Evolutionary conservation across 2,797 vertebrate species (phyloP).

Genomic region (Chromis chromis): DNA sequence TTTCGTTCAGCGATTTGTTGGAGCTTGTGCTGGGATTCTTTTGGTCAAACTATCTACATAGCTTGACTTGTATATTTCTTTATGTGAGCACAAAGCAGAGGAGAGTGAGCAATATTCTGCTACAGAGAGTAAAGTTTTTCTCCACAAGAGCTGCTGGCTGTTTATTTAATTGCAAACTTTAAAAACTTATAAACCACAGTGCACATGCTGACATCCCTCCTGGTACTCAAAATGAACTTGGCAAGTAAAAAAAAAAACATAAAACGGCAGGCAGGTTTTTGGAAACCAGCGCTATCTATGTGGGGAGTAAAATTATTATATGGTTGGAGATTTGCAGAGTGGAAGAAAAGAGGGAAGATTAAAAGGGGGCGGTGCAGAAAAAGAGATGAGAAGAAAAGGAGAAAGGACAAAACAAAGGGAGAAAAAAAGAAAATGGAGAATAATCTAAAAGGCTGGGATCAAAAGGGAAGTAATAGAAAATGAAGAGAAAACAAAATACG

Average conservation of each 20-base stretch:
- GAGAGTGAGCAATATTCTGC: too few relatives aligned
- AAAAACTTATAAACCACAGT: background rate
- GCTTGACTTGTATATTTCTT: background rate
- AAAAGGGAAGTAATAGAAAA: conserved; percentile 14
- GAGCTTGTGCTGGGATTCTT: too few relatives aligned
- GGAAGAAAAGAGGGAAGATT: background rate
- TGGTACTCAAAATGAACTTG: conserved; percentile 14
- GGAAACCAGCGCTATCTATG: background rate
- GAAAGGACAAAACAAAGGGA: background rate
- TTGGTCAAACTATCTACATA: too few relatives aligned
- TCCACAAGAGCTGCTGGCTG: too few relatives aligned
- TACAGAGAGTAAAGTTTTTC: too few relatives aligned
- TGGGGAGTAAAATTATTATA: conserved; percentile 15
- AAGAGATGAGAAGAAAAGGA: background rate
- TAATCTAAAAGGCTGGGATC: background rate
- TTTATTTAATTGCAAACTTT: background rate
- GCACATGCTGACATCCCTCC: background rate
- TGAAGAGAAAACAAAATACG: conserved; percentile 1
- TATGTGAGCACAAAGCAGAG: background rate
- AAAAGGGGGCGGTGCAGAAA: background rate
- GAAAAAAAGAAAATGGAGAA: background rate
- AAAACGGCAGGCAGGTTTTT: background rate
- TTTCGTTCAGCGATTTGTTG: background rate
- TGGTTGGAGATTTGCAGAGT: background rate
- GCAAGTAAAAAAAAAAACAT: conserved; percentile 24